Percentiles rank a stretch among this genome's conserved stretches.
Evolutionary conservation across 2,888 invertebrate genomes (phyloP).

Genomic region (Hydropsyche betteni): DNA sequence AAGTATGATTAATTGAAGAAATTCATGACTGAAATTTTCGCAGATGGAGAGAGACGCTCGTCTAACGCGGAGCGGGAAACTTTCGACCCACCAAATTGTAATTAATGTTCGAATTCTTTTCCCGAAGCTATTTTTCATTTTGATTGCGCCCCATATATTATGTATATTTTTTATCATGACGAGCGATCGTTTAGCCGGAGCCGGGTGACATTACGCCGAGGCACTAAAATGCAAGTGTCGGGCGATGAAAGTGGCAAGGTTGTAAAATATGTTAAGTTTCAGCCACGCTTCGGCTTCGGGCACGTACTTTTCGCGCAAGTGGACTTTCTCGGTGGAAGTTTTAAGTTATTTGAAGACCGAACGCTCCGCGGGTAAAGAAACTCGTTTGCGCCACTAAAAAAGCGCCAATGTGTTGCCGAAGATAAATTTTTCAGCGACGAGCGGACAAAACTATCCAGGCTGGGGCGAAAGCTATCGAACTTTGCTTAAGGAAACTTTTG

Average conservation of each 20-base stretch:
- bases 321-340: slow-evolving; percentile 9
- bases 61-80: slow-evolving; percentile 10
- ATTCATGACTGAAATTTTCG: slow-evolving; percentile 51
- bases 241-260: slow-evolving; percentile 12
- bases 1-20: slow-evolving; percentile 52
- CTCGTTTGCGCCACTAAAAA: slow-evolving; percentile 4
- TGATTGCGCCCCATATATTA: slow-evolving; percentile 2
- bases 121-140: not conserved
- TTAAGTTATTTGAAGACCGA: slow-evolving; percentile 21
- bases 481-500: too few species aligned
- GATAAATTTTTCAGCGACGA: too few species aligned
- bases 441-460: too few species aligned
- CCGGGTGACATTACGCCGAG: not conserved
- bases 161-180: not conserved
- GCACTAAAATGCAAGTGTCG: slow-evolving; percentile 23
- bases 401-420: not conserved
- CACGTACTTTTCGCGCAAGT: slow-evolving; percentile 2
- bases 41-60: slow-evolving; percentile 15
- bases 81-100: slow-evolving; percentile 31
- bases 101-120: slow-evolving; percentile 34
- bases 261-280: slow-evolving; percentile 19
- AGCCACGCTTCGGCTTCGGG: too few species aligned
- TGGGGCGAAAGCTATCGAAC: too few species aligned
- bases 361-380: not conserved
- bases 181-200: slow-evolving; percentile 6